Percentiles rank a stretch among this genome's conserved stretches.
Evolutionary conservation across 2,113 vertebrate genomes (phyloP).

Genomic region (Podarcis cretensis): DNA sequence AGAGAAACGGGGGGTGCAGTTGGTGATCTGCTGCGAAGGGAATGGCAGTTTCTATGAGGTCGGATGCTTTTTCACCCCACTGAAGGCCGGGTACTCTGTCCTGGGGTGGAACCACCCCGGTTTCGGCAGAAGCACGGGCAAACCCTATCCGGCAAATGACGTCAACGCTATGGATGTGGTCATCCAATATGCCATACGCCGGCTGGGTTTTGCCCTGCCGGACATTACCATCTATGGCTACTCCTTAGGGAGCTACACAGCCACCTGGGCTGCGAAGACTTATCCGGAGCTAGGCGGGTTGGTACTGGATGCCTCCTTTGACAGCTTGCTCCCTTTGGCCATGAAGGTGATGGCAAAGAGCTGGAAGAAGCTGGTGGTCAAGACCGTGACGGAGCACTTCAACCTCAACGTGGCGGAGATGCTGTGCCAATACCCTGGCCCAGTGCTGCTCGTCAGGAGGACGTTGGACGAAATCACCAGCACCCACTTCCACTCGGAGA

Average conservation of each 20-base stretch:
- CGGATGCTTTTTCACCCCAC: slow-evolving; percentile 87
- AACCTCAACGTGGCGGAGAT: slow-evolving; percentile 64
- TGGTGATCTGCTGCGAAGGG: slow-evolving; percentile 92
- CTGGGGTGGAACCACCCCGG: slow-evolving; percentile 93
- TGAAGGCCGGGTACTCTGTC: slow-evolving; percentile 89
- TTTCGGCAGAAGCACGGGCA: slow-evolving; percentile 87
- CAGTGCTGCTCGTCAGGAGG: slow-evolving; percentile 62
- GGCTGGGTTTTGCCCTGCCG: slow-evolving; percentile 79
- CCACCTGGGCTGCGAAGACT: slow-evolving; percentile 69
- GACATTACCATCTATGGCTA: slow-evolving; percentile 87
- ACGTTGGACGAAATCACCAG: slow-evolving; percentile 58
- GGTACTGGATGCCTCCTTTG: slow-evolving; percentile 70
- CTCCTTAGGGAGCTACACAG: slow-evolving; percentile 90
- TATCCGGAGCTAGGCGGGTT: slow-evolving; percentile 64
- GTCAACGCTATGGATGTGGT: slow-evolving; percentile 91
- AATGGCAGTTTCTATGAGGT: slow-evolving; percentile 92
- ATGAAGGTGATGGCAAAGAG: slow-evolving; percentile 57
- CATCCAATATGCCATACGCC: slow-evolving; percentile 85
- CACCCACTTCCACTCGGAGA: slow-evolving; percentile 27
- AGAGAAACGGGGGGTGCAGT: slow-evolving; percentile 46
- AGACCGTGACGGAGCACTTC: slow-evolving; percentile 59
- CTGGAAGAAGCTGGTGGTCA: slow-evolving; percentile 61
- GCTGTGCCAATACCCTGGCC: slow-evolving; percentile 56
- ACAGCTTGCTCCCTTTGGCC: slow-evolving; percentile 62
- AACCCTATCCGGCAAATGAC: slow-evolving; percentile 87